Base-by-base conservation (phyloP, 2,888 invertebrate genomes). In the Tachina lurida region DNA sequence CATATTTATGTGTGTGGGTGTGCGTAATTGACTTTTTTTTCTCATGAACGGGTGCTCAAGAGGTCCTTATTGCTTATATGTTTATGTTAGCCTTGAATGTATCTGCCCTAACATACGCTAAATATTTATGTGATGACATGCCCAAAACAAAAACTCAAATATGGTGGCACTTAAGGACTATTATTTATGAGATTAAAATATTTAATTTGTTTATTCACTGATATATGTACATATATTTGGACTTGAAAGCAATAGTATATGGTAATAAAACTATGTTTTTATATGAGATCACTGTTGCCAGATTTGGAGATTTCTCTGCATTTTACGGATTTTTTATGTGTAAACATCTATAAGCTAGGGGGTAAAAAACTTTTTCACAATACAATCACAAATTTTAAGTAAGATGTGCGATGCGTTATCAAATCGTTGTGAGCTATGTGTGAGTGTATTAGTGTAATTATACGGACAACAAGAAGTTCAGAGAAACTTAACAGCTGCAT, bases 21-120 rank as follows among this genome's bases (percentile, higher is more conserved):
- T 58, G 0, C 19, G 60, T 15, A 65, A 39, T 52, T 62, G 45
- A 45, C 31, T 31, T 71, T 63, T 71, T 63, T 60, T 60, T 39
- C 19, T 3, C 52, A 31, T 65, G 43, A 54, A 54, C 31, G 52
- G n/a, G n/a, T 56, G 58, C 49, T 77, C 54, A 63, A 75, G 75
- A 82, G 68, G 62, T 70, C 81, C 81, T 75, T 70, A 70, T 19
- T 67, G 41, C n/a, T 54, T 62, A 68, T n/a, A 62, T n/a, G 56
- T 31, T 0, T 7, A 31, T 75, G 70, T 70, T 75, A 70, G 41
- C 62, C 75, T 82, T 82, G 56, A 54, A 63, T 68, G 54, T 62
- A 45, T n/a, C 39, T 39, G 54, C 54, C 62, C n/a, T 22, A 75
- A 54, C 75, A 82, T 75, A 75, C 63, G 81, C 68, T 75, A 41